A percentile compares a stretch with the other conserved stretches of the same genome.
phyloP scores from a whole-genome alignment of 2,113 vertebrate genomes.

The Trogon melanurus region DNA sequence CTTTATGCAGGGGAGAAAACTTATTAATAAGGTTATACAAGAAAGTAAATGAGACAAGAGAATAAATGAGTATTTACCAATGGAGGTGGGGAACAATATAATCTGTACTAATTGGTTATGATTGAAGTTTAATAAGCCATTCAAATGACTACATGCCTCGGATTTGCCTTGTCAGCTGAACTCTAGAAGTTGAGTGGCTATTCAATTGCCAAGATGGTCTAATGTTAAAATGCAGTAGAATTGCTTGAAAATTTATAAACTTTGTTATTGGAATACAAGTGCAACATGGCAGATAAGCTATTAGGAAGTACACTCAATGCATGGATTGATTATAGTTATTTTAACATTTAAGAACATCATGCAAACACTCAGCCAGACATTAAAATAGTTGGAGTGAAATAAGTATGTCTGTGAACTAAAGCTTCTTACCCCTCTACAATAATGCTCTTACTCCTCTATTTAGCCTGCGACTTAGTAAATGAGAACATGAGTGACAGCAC shows the following conservation, averaged over 20 bases:
- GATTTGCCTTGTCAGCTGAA: constrained; percentile 13
- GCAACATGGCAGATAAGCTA: background rate
- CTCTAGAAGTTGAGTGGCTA: background rate
- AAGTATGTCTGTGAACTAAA: background rate
- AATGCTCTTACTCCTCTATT: background rate
- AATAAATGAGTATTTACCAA: constrained; percentile 56
- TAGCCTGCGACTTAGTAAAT: background rate
- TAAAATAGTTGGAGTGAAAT: background rate
- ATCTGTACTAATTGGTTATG: constrained; percentile 41
- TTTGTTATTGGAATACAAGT: background rate
- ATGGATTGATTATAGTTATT: background rate
- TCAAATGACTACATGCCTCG: background rate
- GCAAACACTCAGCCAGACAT: background rate
- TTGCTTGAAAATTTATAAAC: background rate
- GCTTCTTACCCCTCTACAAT: background rate
- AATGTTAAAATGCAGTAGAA: background rate
- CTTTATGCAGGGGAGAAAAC: background rate
- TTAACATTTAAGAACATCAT: background rate
- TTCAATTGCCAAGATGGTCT: background rate
- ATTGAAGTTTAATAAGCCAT: constrained; percentile 56
- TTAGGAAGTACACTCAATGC: background rate
- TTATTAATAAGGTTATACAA: constrained; percentile 31
- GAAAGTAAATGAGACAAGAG: constrained; percentile 55
- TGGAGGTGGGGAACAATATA: background rate
- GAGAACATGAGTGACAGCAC: background rate